Conservation (phyloP, 2,888 invertebrate genomes). For the Drosophila atroscutellata region DNA sequence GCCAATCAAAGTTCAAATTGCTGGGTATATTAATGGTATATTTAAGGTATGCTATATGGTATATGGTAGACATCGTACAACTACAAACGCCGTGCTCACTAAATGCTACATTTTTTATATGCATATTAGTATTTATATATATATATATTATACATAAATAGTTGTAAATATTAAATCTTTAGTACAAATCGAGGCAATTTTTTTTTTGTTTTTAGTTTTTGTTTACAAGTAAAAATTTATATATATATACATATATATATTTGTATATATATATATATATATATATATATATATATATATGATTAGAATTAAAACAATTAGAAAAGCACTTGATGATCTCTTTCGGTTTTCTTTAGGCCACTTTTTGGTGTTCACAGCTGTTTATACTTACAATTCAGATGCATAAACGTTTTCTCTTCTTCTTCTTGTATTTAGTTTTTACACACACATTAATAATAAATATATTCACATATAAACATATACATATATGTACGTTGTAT, state of each 20-base stretch:
- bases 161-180: slow-evolving; percentile 71
- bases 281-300: slow-evolving; percentile 9
- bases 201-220: slow-evolving; percentile 20
- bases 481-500: slow-evolving; percentile 36
- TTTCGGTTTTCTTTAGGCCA: slow-evolving; percentile 68
- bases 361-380: slow-evolving; percentile 80
- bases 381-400: slow-evolving; percentile 46
- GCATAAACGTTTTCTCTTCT: slow-evolving; percentile 40
- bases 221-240: slow-evolving; percentile 19
- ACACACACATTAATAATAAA: slow-evolving; percentile 37
- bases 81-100: slow-evolving; percentile 59
- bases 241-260: too few relatives aligned
- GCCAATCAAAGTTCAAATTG: slow-evolving; percentile 16
- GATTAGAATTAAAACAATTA: slow-evolving; percentile 39
- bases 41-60: slow-evolving; percentile 28
- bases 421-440: slow-evolving; percentile 18
- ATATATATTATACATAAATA: slow-evolving; percentile 36
- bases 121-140: slow-evolving; percentile 21
- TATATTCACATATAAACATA: too few relatives aligned
- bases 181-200: slow-evolving; percentile 75
- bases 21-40: slow-evolving; percentile 3
- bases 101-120: slow-evolving; percentile 45
- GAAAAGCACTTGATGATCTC: slow-evolving; percentile 60
- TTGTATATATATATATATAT: too few relatives aligned
- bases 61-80: slow-evolving; percentile 53